A percentile compares a stretch with the other conserved stretches of the same genome.
Conservation (phyloP, 2,888 invertebrate species). For the Uloborus plumipes region DNA sequence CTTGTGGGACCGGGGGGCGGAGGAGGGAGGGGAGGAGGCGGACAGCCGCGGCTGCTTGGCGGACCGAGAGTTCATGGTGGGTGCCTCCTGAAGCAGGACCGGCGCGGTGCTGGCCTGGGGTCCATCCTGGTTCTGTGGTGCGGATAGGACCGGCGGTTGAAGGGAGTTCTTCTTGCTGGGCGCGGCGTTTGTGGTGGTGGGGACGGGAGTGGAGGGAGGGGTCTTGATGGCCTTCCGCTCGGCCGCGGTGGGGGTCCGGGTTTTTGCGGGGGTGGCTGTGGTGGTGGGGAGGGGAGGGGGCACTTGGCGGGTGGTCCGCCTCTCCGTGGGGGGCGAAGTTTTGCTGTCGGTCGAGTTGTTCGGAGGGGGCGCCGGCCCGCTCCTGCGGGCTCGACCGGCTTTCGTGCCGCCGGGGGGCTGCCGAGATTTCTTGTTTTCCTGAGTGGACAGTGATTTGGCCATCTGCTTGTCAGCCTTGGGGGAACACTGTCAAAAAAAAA, state of each 20-base stretch:
- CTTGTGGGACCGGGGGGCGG: slow-evolving; percentile 35
- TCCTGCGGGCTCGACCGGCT: slow-evolving; percentile 46
- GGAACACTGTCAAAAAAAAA: slow-evolving; percentile 10
- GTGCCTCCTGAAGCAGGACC: slow-evolving; percentile 32
- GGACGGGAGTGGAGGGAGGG: slow-evolving; percentile 22
- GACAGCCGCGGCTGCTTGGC: slow-evolving; percentile 10
- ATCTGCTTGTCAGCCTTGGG: slow-evolving; percentile 46
- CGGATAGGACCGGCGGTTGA: neutral
- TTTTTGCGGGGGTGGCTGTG: neutral
- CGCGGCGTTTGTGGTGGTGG: slow-evolving; percentile 35
- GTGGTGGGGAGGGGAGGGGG: slow-evolving; percentile 13
- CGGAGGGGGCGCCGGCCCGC: slow-evolving; percentile 8
- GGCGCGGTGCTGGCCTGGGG: slow-evolving; percentile 12
- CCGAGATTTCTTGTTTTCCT: slow-evolving; percentile 44
- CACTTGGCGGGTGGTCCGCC: slow-evolving; percentile 32
- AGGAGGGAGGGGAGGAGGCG: slow-evolving; percentile 19
- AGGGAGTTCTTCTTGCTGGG: slow-evolving; percentile 29
- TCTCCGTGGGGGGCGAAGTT: slow-evolving; percentile 39
- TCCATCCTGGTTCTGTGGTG: slow-evolving; percentile 25
- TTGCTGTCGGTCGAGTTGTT: slow-evolving; percentile 35
- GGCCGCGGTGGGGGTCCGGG: slow-evolving; percentile 39
- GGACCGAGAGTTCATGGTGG: slow-evolving; percentile 9
- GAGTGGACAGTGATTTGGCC: slow-evolving; percentile 52
- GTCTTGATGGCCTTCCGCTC: slow-evolving; percentile 52
- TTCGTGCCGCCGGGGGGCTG: slow-evolving; percentile 46